phyloP scores from a whole-genome alignment of 2,888 invertebrate genomes.

The Hyposoter dolosus region DNA sequence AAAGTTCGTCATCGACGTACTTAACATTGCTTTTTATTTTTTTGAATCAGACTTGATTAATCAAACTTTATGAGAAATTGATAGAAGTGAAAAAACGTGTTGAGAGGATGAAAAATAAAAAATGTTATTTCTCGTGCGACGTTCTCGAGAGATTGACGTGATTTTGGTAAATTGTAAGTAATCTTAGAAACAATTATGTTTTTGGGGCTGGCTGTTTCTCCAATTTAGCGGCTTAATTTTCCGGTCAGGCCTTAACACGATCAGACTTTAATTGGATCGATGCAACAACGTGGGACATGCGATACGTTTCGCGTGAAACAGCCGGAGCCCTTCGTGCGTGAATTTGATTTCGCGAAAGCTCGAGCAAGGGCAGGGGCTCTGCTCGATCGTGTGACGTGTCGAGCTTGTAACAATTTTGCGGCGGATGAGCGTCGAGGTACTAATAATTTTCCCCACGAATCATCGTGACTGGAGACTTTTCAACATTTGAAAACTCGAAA shows the following conservation, averaged over 20 bases:
- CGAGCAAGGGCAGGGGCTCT: slow-evolving; percentile 3
- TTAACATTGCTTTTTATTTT: not conserved
- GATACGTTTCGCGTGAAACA: slow-evolving; percentile 10
- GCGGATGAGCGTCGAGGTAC: not conserved
- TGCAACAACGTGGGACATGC: slow-evolving; percentile 14
- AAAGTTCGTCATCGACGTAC: not conserved
- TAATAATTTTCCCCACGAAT: not conserved
- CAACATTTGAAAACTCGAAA: not conserved
- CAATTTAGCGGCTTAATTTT: slow-evolving; percentile 19
- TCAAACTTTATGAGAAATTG: not conserved
- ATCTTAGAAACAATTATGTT: not conserved
- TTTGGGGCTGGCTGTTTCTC: not conserved
- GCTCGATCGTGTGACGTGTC: not conserved
- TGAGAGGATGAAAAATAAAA: not conserved
- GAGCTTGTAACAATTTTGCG: not conserved
- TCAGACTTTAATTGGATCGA: slow-evolving; percentile 33
- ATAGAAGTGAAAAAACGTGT: not conserved
- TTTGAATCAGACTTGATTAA: not conserved
- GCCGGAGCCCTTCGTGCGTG: slow-evolving; percentile 8
- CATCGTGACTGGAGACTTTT: not conserved
- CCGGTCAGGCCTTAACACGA: slow-evolving; percentile 18
- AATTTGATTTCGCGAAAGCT: slow-evolving; percentile 11
- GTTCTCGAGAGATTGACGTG: not conserved
- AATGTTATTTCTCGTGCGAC: no score
- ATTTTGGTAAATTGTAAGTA: not conserved